phyloP scores from a whole-genome alignment of 2,888 invertebrate genomes.

The Cremastobaeus sp. region DNA sequence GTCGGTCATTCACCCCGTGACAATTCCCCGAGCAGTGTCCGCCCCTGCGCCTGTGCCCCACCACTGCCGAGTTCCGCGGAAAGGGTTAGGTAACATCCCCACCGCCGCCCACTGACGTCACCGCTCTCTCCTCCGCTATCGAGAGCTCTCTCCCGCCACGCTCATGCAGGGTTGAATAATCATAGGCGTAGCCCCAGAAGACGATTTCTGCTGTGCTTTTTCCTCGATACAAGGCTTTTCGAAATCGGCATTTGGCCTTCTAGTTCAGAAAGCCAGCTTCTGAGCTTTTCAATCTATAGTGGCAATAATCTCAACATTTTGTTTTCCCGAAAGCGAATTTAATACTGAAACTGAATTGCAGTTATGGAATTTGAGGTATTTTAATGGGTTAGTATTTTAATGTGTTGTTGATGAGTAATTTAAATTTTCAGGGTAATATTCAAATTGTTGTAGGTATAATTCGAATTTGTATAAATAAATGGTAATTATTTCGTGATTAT shows the following conservation, averaged over 20 bases:
- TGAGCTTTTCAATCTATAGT: no score
- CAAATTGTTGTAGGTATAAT: no score
- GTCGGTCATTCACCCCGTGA: constrained; percentile 77
- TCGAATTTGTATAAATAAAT: no score
- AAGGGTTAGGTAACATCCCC: constrained; percentile 49
- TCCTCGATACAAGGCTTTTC: not conserved
- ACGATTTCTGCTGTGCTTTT: constrained; percentile 7
- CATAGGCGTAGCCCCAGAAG: constrained; percentile 50
- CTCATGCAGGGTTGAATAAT: constrained; percentile 37
- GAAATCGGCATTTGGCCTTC: not conserved
- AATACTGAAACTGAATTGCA: no score
- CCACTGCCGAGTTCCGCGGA: constrained; percentile 18
- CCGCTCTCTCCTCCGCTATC: constrained; percentile 58
- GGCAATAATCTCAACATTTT: no score
- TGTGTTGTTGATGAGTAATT: no score
- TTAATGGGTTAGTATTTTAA: no score
- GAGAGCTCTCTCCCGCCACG: constrained; percentile 7
- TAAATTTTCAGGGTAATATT: no score
- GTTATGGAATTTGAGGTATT: no score
- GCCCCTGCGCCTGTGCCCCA: constrained; percentile 54
- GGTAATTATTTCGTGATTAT: no score
- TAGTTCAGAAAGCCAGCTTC: not conserved
- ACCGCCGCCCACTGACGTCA: constrained; percentile 69
- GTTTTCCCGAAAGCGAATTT: no score
- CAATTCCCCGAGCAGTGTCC: constrained; percentile 64